Base-by-base conservation (phyloP, 1,140 invertebrate genomes). In the Caenorhabditis remanei region DNA sequence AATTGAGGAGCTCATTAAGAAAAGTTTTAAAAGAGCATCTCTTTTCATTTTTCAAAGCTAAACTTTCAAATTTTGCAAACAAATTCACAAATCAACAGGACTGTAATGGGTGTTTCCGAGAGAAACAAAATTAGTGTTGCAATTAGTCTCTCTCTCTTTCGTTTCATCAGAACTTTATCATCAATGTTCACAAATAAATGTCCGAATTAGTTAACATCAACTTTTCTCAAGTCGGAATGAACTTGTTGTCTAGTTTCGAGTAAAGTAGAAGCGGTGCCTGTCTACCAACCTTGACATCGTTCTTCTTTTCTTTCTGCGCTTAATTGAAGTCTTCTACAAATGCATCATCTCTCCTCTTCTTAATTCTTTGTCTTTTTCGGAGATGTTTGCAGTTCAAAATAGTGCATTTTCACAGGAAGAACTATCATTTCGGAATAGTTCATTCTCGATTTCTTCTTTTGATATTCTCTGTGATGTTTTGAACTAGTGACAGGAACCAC, bases 221-320 rank as follows among this genome's bases (percentile, higher is more conserved):
- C 32, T 53, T 16, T 71, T 71, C n/a, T 7, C 7, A 50, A 24
- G 9, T 53, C 14, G 4, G 9, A 13, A 11, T 79, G 46, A 50
- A 79, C 71, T 79, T 50, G 43, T 79, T 79, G 71, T 21, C 40
- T 40, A 11, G 21, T 40, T 41, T 32, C 9, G 16, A 79, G 46
- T 43, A 50, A 50, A 79, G 71, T 32, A 43, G 71, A 48, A 79
- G 71, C 71, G 71, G 71, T 79, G 40, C 71, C 71, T 79, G 71
- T 79, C 71, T 50, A 50, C 71, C 71, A 79, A 50, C 71, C 71
- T 79, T 79, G 71, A 79, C 71, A 79, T 79, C 19, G 6, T 50
- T 79, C 32, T 79, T 11, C 4, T n/a, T 50, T 43, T 14, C 40
- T 21, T 43, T 50, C 71, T 75, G 41, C 41, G 24, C 40, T 41